Evolutionary conservation across 1,140 invertebrate genomes (phyloP).

Genomic region (Zophobas atratus): DNA sequence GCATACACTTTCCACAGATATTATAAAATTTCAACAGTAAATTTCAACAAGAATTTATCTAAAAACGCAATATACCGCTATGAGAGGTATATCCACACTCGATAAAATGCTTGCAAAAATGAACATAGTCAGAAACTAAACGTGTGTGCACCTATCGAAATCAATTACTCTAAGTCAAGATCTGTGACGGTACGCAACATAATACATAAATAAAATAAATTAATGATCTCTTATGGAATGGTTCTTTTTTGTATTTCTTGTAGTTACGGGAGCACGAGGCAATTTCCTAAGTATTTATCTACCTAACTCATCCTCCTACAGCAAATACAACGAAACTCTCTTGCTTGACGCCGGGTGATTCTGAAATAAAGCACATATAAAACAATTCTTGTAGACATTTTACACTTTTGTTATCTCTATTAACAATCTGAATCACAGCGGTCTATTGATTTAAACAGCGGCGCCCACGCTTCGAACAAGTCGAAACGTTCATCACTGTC

Average conservation of each 20-base stretch:
- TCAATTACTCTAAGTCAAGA: slow-evolving; percentile 19
- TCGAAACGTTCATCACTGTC: too few species aligned
- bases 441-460: slow-evolving; percentile 8
- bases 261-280: slow-evolving; percentile 39
- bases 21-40: slow-evolving; percentile 58
- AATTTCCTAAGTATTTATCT: slow-evolving; percentile 25
- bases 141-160: slow-evolving; percentile 40
- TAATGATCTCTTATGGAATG: slow-evolving; percentile 28
- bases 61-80: slow-evolving; percentile 47
- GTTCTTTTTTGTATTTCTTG: slow-evolving; percentile 32
- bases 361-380: slow-evolving; percentile 20
- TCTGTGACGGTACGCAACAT: slow-evolving; percentile 23
- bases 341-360: not conserved
- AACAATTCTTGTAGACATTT: slow-evolving; percentile 19
- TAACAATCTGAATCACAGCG: slow-evolving; percentile 38
- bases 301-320: slow-evolving; percentile 13
- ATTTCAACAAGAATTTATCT: slow-evolving; percentile 58
- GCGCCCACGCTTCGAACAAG: not conserved
- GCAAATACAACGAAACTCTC: slow-evolving; percentile 11
- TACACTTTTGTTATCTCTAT: slow-evolving; percentile 7
- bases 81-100: slow-evolving; percentile 43
- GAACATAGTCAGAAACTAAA: slow-evolving; percentile 43
- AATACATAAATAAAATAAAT: slow-evolving; percentile 43
- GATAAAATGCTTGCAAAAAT: slow-evolving; percentile 53
- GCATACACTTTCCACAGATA: slow-evolving; percentile 35